Evolutionary conservation across 2,797 vertebrate species (phyloP).

Genomic region (Sebastes vulpes): DNA sequence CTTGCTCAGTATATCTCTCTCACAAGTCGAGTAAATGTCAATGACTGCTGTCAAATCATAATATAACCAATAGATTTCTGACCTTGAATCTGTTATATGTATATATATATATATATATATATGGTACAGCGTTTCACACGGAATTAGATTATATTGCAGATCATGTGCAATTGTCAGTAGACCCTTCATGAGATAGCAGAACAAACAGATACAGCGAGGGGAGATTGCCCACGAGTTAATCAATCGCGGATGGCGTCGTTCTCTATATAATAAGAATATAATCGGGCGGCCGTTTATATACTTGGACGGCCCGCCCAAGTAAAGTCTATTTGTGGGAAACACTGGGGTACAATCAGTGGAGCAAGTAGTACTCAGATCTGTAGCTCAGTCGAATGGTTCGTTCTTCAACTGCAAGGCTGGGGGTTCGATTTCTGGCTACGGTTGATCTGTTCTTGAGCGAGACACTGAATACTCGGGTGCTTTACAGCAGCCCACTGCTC

Average conservation of each 20-base stretch:
- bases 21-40: not conserved
- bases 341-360: not conserved
- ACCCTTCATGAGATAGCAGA: not conserved
- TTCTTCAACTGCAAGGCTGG: too few relatives aligned
- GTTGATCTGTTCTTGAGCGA: too few relatives aligned
- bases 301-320: not conserved
- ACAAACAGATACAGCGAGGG: not conserved
- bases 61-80: not conserved
- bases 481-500: too few relatives aligned
- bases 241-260: not conserved
- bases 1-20: not conserved
- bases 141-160: not conserved
- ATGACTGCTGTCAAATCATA: not conserved
- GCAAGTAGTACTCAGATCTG: not conserved
- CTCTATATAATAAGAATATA: not conserved
- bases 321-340: not conserved
- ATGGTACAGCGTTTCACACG: not conserved
- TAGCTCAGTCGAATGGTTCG: too few relatives aligned
- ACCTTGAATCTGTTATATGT: not conserved
- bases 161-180: not conserved
- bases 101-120: not conserved
- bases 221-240: not conserved
- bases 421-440: too few relatives aligned
- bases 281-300: not conserved
- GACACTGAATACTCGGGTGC: too few relatives aligned